Evolutionary conservation across 1,140 invertebrate species (phyloP), one percentile per base, ranked within the genome.

Genomic region (Calliphora vicina): DNA sequence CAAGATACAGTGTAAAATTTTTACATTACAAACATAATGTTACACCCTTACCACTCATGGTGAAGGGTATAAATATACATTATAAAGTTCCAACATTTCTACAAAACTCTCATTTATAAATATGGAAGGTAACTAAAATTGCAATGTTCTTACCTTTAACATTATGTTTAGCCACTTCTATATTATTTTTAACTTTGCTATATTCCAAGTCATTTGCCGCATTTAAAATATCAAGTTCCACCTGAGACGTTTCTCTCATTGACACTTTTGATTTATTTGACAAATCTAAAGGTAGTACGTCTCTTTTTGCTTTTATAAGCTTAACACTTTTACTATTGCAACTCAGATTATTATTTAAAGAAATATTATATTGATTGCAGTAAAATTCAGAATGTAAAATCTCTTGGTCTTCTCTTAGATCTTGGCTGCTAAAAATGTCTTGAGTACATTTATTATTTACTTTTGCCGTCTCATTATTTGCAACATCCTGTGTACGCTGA

Each of bases 241-340:
- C 35, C 6, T 1, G 6, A 67, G 5, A 67, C 20, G 20, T 67
- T 67, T 67, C n/a, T 25, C 9, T 20, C 8, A 2, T 67, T 67
- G 12, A 23, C 61, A 23, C 20, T 67, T 67, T 67, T 1, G 61
- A 67, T 67, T 67, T 67, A 3, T 23, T 67, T 20, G 61, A 25
- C 25, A 67, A 67, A 67, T 67, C 61, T 67, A 67, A 67, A 25
- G n/a, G 61, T 67, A n/a, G n/a, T n/a, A 67, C 20, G 61, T 67
- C 6, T 1, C 25, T 10, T 10, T 35, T 57, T 2, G 50, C 15
- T n/a, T n/a, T n/a, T n/a, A n/a, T n/a, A n/a, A 61, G 50, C 12
- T 15, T 0, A 17, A 61, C 50, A 1, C 17, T 61, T n/a, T n/a
- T n/a, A n/a, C n/a, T 17, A 61, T 61, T n/a, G 13, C 17, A 6